Conservation (phyloP, 1,140 invertebrate species). For the Drosophila insularis region DNA sequence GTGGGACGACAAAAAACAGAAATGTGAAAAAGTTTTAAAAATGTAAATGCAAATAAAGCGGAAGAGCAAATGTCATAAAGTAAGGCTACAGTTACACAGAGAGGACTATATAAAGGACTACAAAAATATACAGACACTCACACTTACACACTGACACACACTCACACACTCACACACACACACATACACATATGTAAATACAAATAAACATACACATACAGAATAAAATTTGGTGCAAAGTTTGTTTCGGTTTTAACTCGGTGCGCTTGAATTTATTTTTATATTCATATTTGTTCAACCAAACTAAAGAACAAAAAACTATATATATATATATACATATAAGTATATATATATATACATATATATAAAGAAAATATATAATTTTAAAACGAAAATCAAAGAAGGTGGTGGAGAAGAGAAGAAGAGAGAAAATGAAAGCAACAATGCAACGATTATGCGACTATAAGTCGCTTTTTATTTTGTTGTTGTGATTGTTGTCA, state of each 20-base stretch:
- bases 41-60: conserved; percentile 74
- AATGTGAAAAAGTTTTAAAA: conserved; percentile 50
- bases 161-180: conserved; percentile 4
- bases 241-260: conserved; percentile 82
- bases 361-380: conserved; percentile 1
- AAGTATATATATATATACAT: background rate
- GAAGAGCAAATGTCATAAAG: conserved; percentile 72
- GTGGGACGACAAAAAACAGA: background rate
- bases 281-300: conserved; percentile 61
- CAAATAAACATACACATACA: conserved; percentile 25
- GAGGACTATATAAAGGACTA: conserved; percentile 57
- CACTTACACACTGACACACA: conserved; percentile 11
- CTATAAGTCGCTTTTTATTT: conserved; percentile 27
- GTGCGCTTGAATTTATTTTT: conserved; percentile 81
- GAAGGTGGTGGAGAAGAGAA: background rate
- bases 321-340: background rate
- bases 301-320: conserved; percentile 44
- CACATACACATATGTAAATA: conserved; percentile 23
- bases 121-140: conserved; percentile 12
- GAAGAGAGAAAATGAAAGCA: conserved; percentile 24
- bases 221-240: conserved; percentile 74
- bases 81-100: conserved; percentile 57
- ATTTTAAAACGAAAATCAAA: background rate
- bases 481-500: background rate
- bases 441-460: conserved; percentile 60